Percentiles rank a stretch among this genome's conserved stretches.
These are phyloP conservation scores for Lasioglossum malachurum DNA, from an alignment of 2,888 invertebrate genomes.

Conservation along the genomic window DNA sequence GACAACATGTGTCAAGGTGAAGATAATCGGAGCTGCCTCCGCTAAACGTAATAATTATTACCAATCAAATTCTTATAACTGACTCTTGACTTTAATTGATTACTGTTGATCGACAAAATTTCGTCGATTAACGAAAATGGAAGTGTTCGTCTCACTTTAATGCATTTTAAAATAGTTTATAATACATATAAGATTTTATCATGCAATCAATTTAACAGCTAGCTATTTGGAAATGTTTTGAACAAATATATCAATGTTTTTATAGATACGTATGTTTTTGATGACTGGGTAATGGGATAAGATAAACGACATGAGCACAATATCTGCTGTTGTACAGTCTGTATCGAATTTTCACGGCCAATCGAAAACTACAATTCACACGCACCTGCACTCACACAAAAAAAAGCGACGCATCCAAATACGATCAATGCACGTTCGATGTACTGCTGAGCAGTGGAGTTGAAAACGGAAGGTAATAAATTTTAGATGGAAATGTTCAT, in stretches of 20 bases:
- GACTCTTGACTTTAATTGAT: background rate
- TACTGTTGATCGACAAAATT: background rate
- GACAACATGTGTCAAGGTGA: no score
- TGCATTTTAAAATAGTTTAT: background rate
- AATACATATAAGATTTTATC: background rate
- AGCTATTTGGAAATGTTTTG: background rate
- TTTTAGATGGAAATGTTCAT: background rate
- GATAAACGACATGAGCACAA: background rate
- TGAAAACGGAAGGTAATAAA: background rate
- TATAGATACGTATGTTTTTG: background rate
- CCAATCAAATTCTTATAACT: no score
- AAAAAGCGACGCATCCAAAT: background rate
- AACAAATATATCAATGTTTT: no score
- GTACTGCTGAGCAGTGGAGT: background rate
- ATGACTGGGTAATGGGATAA: background rate
- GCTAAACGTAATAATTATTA: no score
- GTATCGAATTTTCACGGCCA: conserved; percentile 1
- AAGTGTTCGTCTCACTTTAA: background rate
- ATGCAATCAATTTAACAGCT: background rate
- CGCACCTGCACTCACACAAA: background rate
- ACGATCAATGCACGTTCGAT: background rate
- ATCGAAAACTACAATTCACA: background rate
- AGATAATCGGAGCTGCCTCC: no score
- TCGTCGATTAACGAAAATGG: background rate
- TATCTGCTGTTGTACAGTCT: background rate